Evolutionary conservation across 2,888 invertebrate genomes (phyloP), one percentile per base, ranked within the genome.

Genomic region (Mycalesis mineus): DNA sequence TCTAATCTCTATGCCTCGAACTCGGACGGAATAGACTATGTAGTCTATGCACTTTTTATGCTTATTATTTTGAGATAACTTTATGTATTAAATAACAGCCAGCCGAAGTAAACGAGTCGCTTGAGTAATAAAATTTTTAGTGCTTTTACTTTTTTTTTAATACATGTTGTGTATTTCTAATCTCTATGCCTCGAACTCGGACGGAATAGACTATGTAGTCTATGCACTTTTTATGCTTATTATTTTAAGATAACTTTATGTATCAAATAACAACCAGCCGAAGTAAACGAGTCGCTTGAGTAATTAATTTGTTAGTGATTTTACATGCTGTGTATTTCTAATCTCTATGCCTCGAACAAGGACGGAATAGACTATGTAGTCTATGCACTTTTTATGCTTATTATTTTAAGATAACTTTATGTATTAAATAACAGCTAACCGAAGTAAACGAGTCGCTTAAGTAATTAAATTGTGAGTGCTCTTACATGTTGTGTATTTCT

Each of bases 191-290:
- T 37, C 53, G 41, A 45, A 31, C 45, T 47, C 49, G 57, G 40
- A n/a, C n/a, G n/a, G n/a, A n/a, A n/a, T n/a, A n/a, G n/a, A n/a
- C n/a, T n/a, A n/a, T n/a, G n/a, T n/a, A n/a, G n/a, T n/a, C n/a
- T n/a, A n/a, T n/a, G n/a, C n/a, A n/a, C n/a, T n/a, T n/a, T 60
- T 57, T 42, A 60, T 41, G 47, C 58, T 61, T 55, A 71, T 70
- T 68, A 68, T 67, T 62, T 63, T 65, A 63, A 63, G 63, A 67
- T 65, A 71, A 69, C 62, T 70, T 62, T 67, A 72, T 69, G 71
- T 69, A 69, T 70, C 70, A 66, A 64, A 67, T 66, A 60, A 64
- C 64, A 64, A 17, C 58, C 58, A 29, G 47, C 50, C 55, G 37
- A 33, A 50, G 40, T 48, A 42, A 59, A 50, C 41, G 44, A 13